A percentile compares a stretch with the other conserved stretches of the same genome.
phyloP scores from a whole-genome alignment of 2,797 vertebrate species.

The Dermochelys coriacea region DNA sequence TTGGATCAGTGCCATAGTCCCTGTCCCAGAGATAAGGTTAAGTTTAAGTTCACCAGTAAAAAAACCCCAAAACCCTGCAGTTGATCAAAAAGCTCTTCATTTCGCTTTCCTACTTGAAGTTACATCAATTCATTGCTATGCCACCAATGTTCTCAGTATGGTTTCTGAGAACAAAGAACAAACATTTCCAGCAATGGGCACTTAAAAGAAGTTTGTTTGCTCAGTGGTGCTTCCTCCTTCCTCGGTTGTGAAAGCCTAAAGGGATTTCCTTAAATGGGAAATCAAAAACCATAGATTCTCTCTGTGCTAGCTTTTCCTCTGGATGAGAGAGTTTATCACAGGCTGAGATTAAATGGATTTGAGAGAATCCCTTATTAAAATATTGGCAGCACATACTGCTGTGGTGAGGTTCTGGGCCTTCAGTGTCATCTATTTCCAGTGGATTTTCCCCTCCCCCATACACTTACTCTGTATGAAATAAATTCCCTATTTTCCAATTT shows the following conservation, averaged over 20 bases:
- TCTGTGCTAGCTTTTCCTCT: not conserved
- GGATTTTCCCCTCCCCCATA: not conserved
- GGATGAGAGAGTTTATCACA: not conserved
- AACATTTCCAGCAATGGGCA: not conserved
- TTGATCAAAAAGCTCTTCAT: not conserved
- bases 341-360: not conserved
- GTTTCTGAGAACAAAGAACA: constrained; percentile 20
- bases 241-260: not conserved
- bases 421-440: not conserved
- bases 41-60: not conserved
- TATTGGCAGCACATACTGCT: not conserved
- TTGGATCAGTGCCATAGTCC: not conserved
- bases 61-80: not conserved
- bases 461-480: not conserved
- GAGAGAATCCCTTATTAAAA: not conserved
- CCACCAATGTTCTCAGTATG: not conserved
- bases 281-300: not conserved
- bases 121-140: not conserved
- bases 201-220: not conserved
- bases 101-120: not conserved
- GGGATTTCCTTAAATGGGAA: not conserved
- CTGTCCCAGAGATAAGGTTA: not conserved
- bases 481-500: not conserved
- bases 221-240: not conserved
- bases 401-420: not conserved